A percentile compares a stretch with the other conserved stretches of the same genome.
phyloP scores from a whole-genome alignment of 2,888 invertebrate genomes.

The Eupithecia insigniata region DNA sequence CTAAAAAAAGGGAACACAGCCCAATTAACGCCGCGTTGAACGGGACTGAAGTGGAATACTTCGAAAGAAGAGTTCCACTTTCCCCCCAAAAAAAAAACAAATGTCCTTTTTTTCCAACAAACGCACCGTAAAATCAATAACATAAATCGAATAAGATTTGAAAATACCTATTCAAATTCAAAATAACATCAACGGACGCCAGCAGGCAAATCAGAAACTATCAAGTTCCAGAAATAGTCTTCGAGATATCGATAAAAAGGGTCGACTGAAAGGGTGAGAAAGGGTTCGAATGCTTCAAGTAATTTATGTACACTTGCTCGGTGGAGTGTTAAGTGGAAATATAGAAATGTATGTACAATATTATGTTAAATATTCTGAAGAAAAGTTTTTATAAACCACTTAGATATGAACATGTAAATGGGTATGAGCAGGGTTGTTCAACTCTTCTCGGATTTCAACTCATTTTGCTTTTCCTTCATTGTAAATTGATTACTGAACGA shows the following conservation, averaged over 20 bases:
- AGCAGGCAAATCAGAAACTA: conserved; percentile 11
- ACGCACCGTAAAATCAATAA: not conserved
- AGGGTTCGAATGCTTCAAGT: conserved; percentile 20
- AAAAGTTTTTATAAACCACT: not conserved
- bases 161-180: not conserved
- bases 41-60: not conserved
- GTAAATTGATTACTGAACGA: not conserved
- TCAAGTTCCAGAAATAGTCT: conserved; percentile 17
- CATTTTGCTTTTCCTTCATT: not conserved
- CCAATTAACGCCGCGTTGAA: not conserved
- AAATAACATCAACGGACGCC: not conserved
- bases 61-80: not conserved
- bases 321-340: conserved; percentile 16
- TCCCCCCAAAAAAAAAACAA: not conserved
- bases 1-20: not conserved
- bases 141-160: not conserved
- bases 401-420: not conserved
- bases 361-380: not conserved
- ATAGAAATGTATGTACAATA: conserved; percentile 1
- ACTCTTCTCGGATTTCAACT: not conserved
- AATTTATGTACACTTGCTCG: conserved; percentile 32
- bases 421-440: not conserved
- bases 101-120: too few species aligned
- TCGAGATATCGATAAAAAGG: conserved; percentile 28
- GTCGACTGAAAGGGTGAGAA: conserved; percentile 30